phyloP scores from a whole-genome alignment of 2,797 vertebrate species.

The Leptoclinus maculatus region DNA sequence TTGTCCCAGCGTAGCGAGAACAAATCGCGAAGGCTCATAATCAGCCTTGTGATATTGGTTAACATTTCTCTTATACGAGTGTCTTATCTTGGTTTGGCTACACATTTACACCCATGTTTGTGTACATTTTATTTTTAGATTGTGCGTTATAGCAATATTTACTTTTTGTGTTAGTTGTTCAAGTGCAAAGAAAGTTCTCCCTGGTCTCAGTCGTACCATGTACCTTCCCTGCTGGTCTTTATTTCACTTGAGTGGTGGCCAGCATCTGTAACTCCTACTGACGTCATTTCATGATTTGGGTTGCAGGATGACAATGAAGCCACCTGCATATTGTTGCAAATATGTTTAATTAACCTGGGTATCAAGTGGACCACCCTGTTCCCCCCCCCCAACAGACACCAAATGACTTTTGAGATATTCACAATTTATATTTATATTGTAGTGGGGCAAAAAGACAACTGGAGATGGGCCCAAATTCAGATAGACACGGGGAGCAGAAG shows the following conservation, averaged over 20 bases:
- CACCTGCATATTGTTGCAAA: neutral
- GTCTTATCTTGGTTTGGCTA: conserved; percentile 72
- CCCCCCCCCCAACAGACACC: neutral
- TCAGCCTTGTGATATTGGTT: conserved; percentile 62
- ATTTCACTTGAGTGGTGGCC: conserved; percentile 16
- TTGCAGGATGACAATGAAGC: neutral
- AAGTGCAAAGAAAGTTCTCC: conserved; percentile 68
- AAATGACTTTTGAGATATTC: neutral
- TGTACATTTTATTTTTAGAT: conserved; percentile 66
- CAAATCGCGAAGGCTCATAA: conserved; percentile 56
- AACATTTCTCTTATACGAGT: conserved; percentile 66
- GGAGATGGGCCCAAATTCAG: too few relatives aligned
- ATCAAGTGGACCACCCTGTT: neutral
- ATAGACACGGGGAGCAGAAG: too few relatives aligned
- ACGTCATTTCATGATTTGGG: neutral
- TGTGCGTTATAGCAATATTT: conserved; percentile 67
- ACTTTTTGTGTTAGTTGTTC: conserved; percentile 49
- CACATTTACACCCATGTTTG: conserved; percentile 63
- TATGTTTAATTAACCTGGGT: neutral
- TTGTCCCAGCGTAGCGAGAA: conserved; percentile 61
- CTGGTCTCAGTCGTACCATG: conserved; percentile 23
- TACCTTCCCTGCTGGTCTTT: conserved; percentile 22
- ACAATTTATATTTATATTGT: neutral
- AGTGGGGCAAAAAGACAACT: too few relatives aligned
- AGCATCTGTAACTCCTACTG: neutral